Base-by-base conservation (phyloP, 2,797 vertebrate species). In the Chaetophractus vellerosus region DNA sequence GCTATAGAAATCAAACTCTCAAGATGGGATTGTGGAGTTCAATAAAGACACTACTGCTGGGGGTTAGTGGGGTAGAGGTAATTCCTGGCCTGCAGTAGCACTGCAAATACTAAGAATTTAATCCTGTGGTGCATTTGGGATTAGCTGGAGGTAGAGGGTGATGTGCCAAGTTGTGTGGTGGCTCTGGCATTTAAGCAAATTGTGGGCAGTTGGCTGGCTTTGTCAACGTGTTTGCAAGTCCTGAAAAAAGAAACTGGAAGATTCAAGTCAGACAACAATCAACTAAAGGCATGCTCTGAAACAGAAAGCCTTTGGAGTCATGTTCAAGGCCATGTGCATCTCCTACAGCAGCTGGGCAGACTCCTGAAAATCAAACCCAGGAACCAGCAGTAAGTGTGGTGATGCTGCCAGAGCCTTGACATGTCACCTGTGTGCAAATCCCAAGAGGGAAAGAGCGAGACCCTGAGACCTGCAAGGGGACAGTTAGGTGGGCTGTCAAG, bases 161-260 rank as follows among this genome's bases (percentile, higher is more conserved):
- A 48, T 0, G 0, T 24, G 36, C 4, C 64, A 26, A 38, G 23
- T 61, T 48, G 8, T 38, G 18, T 59, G 5, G 28, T 68, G 10
- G 48, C 55, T 68, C 64, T 72, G 26, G 57, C 76, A 38, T 72
- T 87, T 90, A 23, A 79, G 80, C 69, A 68, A 33, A 6, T 57
- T 21, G 41, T 71, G 84, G 38, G 63, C 83, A 55, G 21, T 66
- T 79, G 78, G 10, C 31, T 94, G 85, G 16, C 24, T 88, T 72
- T 45, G 57, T 64, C n/a, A 45, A 83, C 28, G 87, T 38, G 48
- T 38, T 75, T 50, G 18, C 8, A 71, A 23, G 28, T 57, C 55
- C 88, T 94, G 7, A 69, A 75, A 83, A 66, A 89, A 79, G 38
- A 88, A 93, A 41, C 9, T 68, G 19, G 50, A 91, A 91, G 31